A percentile compares a stretch with the other conserved stretches of the same genome.
Conservation (phyloP, 1,140 invertebrate species). For the Papilio polytes region DNA sequence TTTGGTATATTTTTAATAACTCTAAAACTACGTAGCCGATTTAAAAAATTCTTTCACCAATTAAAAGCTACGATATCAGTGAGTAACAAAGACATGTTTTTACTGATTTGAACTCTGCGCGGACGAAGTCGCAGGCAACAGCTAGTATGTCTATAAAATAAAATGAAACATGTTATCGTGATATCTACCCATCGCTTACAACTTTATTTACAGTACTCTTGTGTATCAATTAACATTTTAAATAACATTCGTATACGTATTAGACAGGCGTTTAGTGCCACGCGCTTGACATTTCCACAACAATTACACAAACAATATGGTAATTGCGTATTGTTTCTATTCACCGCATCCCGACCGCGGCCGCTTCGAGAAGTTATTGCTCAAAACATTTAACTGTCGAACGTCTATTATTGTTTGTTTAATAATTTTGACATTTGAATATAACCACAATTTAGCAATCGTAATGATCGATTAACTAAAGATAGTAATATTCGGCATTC, state of each 20-base stretch:
- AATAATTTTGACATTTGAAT: conserved; percentile 40
- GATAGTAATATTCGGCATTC: background rate
- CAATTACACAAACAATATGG: conserved; percentile 50
- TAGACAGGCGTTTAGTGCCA: conserved; percentile 40
- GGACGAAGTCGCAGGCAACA: no score
- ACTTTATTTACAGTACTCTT: background rate
- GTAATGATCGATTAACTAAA: background rate
- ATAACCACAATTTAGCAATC: background rate
- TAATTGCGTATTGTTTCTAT: conserved; percentile 43
- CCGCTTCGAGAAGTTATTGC: conserved; percentile 5
- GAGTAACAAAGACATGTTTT: no score
- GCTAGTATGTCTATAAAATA: no score
- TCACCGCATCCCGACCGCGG: conserved; percentile 22
- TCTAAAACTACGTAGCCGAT: no score
- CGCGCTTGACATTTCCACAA: conserved; percentile 49
- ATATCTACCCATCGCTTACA: background rate
- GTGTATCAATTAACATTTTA: background rate
- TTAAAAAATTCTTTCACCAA: no score
- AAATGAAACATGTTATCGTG: background rate
- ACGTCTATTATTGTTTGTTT: conserved; percentile 31
- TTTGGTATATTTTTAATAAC: no score
- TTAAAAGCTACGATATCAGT: no score
- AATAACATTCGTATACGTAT: background rate
- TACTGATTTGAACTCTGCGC: no score
- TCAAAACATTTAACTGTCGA: conserved; percentile 27